Conservation (phyloP, 2,113 vertebrate species). For the Notechis scutatus region DNA sequence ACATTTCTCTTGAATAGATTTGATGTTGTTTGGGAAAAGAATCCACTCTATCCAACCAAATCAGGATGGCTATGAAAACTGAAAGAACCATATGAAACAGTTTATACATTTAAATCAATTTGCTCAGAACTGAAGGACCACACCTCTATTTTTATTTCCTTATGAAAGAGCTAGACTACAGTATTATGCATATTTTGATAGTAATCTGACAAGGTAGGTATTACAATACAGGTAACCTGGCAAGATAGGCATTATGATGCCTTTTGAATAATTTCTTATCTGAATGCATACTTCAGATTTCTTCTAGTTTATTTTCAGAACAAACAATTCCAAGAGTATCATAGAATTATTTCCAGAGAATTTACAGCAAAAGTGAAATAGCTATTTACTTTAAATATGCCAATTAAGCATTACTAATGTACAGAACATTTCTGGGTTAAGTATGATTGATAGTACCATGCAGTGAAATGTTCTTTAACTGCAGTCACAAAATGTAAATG, state of each 20-base stretch:
- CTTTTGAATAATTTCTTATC: constrained; percentile 51
- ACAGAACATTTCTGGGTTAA: constrained; percentile 69
- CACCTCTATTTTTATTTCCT: neutral
- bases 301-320: constrained; percentile 60
- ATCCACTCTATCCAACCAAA: neutral
- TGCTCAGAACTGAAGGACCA: neutral
- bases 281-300: constrained; percentile 46
- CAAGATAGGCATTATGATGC: constrained; percentile 32
- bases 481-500: constrained; percentile 67
- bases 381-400: constrained; percentile 79
- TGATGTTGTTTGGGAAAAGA: neutral
- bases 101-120: constrained; percentile 5
- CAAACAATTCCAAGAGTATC: constrained; percentile 60
- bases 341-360: constrained; percentile 63
- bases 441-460: constrained; percentile 72
- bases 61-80: neutral
- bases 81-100: neutral
- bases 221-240: constrained; percentile 37
- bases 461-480: constrained; percentile 71
- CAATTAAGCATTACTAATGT: constrained; percentile 75
- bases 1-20: neutral
- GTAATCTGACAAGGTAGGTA: neutral
- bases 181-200: constrained; percentile 18
- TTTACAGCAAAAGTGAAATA: constrained; percentile 72
- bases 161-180: constrained; percentile 25